phyloP scores from a whole-genome alignment of 2,797 vertebrate genomes.

The Natrix natrix region DNA sequence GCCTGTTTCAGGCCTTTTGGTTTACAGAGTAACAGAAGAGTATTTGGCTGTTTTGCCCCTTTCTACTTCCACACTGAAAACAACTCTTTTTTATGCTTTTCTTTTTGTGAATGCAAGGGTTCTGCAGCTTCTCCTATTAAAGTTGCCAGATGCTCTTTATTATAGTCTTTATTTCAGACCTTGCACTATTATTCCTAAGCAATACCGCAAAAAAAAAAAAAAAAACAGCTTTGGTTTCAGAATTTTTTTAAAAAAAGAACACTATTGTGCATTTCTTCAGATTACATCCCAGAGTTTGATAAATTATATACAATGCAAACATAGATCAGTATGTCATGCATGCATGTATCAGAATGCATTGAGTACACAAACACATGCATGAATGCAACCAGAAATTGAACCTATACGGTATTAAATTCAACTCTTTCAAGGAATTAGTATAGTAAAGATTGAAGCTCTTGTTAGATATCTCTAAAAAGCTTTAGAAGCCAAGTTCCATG shows the following conservation, averaged over 20 bases:
- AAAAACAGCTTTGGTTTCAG: constrained; percentile 14
- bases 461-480: background rate
- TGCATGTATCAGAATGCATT: background rate
- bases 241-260: background rate
- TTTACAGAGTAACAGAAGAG: background rate
- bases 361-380: background rate
- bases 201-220: background rate
- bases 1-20: background rate
- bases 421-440: background rate
- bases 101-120: constrained; percentile 29
- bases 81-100: constrained; percentile 21
- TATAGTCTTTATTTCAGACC: constrained; percentile 4
- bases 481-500: background rate
- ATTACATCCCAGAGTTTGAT: background rate
- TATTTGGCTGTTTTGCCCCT: background rate
- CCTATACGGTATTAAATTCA: background rate
- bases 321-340: background rate
- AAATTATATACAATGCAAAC: background rate
- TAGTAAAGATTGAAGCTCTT: background rate
- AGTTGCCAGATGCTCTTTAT: constrained; percentile 12
- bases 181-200: background rate
- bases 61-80: constrained; percentile 15
- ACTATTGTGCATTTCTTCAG: background rate
- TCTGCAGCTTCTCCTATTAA: constrained; percentile 9
- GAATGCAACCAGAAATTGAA: background rate